These are phyloP conservation scores for Chelonus insularis DNA, from an alignment of 1,140 invertebrate species.

Conservation along the genomic window DNA sequence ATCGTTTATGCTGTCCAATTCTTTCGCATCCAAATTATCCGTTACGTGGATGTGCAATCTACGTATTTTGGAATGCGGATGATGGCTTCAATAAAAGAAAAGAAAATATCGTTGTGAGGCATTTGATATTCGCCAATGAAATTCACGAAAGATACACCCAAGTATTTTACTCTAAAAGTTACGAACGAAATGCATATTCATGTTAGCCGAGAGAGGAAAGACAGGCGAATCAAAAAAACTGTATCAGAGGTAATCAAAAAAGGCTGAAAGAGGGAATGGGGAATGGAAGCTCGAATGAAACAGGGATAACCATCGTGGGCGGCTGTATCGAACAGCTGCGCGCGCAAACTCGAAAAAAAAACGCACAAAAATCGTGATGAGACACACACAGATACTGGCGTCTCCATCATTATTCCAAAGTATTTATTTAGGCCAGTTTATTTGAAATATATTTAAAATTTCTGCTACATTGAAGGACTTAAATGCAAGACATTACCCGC, in stretches of 20 bases:
- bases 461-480: too few species aligned
- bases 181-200: conserved; percentile 36
- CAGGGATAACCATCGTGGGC: conserved; percentile 31
- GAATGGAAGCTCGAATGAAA: conserved; percentile 26
- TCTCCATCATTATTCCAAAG: not conserved
- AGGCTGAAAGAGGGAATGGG: not conserved
- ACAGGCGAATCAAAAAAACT: too few species aligned
- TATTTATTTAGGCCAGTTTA: too few species aligned
- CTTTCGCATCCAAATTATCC: too few species aligned
- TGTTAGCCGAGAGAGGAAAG: conserved; percentile 16
- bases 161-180: conserved; percentile 17
- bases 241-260: conserved; percentile 13
- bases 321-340: conserved; percentile 57
- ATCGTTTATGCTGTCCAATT: too few species aligned
- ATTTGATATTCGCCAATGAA: too few species aligned
- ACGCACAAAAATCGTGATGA: not conserved
- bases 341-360: conserved; percentile 40
- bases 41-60: too few species aligned
- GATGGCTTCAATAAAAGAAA: too few species aligned
- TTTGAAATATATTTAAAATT: too few species aligned
- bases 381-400: not conserved
- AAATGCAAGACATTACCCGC: too few species aligned
- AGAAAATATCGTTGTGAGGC: too few species aligned
- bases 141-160: not conserved
- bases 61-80: too few species aligned